Conservation (phyloP, 2,797 vertebrate species). For the Nothura maculosa region DNA sequence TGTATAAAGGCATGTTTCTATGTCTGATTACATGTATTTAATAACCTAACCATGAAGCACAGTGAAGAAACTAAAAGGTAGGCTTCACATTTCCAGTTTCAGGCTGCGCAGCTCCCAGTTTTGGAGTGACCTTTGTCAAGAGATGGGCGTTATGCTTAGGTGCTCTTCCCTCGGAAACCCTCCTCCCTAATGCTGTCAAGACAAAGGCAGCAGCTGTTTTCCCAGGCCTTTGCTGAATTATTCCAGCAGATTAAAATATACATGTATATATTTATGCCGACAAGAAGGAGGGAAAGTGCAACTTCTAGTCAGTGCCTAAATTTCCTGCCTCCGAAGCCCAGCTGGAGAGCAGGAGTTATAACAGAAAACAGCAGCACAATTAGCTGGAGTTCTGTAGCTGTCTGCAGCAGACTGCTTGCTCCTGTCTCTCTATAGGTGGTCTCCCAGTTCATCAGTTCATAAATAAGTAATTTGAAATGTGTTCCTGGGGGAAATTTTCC, state of each 20-base stretch:
- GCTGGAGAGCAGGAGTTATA: constrained; percentile 86
- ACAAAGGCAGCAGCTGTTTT: constrained; percentile 69
- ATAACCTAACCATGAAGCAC: neutral
- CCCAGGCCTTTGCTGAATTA: constrained; percentile 66
- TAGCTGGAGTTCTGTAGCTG: constrained; percentile 86
- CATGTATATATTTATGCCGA: constrained; percentile 76
- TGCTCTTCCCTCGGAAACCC: constrained; percentile 34
- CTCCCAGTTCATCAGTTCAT: constrained; percentile 91
- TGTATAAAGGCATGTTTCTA: neutral
- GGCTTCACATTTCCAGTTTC: neutral
- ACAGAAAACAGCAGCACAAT: constrained; percentile 87
- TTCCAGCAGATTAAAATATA: constrained; percentile 80
- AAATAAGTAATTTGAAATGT: constrained; percentile 92
- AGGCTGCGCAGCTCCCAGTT: neutral
- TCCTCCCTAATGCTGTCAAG: neutral
- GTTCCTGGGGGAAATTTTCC: constrained; percentile 88
- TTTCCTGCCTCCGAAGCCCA: constrained; percentile 84
- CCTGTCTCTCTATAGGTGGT: constrained; percentile 86
- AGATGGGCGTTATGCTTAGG: neutral
- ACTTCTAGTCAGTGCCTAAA: constrained; percentile 82
- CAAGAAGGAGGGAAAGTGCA: constrained; percentile 79
- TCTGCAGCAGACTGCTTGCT: constrained; percentile 84
- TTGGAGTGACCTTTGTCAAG: neutral
- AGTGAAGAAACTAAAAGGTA: neutral
- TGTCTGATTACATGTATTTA: neutral